Evolutionary conservation across 2,888 invertebrate genomes (phyloP).

Genomic region (Cephus rjabovi): DNA sequence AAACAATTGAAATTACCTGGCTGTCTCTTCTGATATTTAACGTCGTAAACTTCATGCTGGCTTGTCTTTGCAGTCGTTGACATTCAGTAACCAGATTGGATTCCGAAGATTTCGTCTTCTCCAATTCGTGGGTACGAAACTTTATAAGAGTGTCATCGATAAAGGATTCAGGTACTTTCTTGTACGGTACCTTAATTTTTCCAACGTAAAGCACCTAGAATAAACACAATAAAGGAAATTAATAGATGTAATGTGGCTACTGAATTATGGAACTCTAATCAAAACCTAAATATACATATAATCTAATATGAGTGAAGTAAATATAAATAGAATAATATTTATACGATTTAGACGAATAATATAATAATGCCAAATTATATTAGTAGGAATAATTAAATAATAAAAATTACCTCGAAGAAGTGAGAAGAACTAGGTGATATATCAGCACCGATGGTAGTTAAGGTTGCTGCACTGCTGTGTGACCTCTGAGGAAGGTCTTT

Average conservation of each 20-base stretch:
- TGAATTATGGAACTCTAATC: not conserved
- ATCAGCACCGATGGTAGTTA: slow-evolving; percentile 81
- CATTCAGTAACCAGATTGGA: slow-evolving; percentile 68
- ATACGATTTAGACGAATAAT: not conserved
- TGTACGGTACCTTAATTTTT: slow-evolving; percentile 88
- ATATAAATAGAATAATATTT: not conserved
- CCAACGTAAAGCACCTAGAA: slow-evolving; percentile 88
- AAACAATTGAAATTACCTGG: slow-evolving; percentile 42
- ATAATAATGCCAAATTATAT: too few species aligned
- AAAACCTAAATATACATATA: not conserved
- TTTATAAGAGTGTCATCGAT: slow-evolving; percentile 92
- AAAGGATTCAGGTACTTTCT: slow-evolving; percentile 87
- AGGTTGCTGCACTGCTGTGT: slow-evolving; percentile 73
- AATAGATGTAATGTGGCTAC: not conserved
- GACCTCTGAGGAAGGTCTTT: slow-evolving; percentile 63
- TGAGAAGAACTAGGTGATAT: slow-evolving; percentile 89
- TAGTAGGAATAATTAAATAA: not conserved
- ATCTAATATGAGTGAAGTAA: slow-evolving; percentile 6
- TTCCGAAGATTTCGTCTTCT: slow-evolving; percentile 73
- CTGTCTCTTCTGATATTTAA: slow-evolving; percentile 54
- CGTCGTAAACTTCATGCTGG: slow-evolving; percentile 39
- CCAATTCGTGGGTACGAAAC: slow-evolving; percentile 83
- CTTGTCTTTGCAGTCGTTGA: slow-evolving; percentile 56
- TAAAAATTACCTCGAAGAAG: slow-evolving; percentile 82
- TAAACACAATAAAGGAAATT: slow-evolving; percentile 22